These are phyloP conservation scores for Setipinna tenuifilis DNA, from an alignment of 2,797 vertebrate species.

Conservation along the genomic window DNA sequence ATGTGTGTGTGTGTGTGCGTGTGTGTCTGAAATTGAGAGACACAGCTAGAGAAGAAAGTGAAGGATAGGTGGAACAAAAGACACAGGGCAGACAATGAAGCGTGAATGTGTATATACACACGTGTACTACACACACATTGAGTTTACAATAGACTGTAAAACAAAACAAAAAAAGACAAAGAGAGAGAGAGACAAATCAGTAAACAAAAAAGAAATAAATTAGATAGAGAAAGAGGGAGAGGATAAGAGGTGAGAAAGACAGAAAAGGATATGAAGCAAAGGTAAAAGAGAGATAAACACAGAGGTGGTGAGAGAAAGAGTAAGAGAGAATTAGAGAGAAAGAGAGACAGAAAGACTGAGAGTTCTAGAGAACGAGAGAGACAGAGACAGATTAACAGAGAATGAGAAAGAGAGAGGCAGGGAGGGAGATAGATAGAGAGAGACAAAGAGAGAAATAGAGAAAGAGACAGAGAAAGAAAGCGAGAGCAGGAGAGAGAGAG, in stretches of 20 bases:
- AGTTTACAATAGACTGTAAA: too few species aligned
- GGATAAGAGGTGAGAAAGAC: too few species aligned
- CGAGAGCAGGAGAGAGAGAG: slow-evolving; percentile 31
- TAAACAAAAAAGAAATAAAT: neutral
- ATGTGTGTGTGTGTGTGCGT: neutral
- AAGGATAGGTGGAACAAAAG: neutral
- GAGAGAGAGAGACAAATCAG: neutral
- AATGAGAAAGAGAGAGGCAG: neutral
- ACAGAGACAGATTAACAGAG: neutral
- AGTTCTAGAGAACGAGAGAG: neutral
- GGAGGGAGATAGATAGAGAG: slow-evolving; percentile 15
- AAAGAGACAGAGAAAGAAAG: slow-evolving; percentile 18
- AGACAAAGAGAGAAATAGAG: neutral
- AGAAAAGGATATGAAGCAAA: too few species aligned
- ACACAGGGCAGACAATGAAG: neutral
- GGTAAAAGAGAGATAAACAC: too few species aligned
- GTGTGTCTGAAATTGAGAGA: neutral
- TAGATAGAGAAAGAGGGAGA: too few species aligned
- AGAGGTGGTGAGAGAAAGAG: neutral
- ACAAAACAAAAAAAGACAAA: too few species aligned
- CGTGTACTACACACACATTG: neutral
- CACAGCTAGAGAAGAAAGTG: neutral
- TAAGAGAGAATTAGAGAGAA: neutral
- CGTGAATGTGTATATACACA: neutral
- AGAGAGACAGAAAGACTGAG: neutral